These are phyloP conservation scores for Xiphorhynchus elegans DNA, from an alignment of 2,113 vertebrate species.

Conservation along the genomic window DNA sequence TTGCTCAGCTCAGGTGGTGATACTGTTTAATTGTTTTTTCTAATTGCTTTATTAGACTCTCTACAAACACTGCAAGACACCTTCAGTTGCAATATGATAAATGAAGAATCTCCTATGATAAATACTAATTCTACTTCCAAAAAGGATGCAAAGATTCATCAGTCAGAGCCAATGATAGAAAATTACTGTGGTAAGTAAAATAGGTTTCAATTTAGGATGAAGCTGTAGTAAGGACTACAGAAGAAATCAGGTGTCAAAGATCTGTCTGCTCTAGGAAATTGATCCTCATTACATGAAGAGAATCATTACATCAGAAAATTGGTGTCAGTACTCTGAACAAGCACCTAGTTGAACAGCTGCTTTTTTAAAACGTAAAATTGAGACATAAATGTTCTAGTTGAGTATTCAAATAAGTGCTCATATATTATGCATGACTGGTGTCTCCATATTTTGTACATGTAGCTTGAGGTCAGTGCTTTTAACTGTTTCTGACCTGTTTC, in stretches of 20 bases:
- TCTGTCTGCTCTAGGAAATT: background rate
- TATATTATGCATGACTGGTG: background rate
- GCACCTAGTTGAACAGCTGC: background rate
- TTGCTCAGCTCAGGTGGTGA: background rate
- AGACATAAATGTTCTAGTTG: background rate
- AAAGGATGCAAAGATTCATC: background rate
- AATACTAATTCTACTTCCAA: background rate
- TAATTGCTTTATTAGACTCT: background rate
- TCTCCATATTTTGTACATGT: rapidly evolving
- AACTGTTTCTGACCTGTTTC: background rate
- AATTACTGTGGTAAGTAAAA: slow-evolving; percentile 18
- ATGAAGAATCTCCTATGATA: background rate
- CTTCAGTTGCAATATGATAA: slow-evolving; percentile 1
- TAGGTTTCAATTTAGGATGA: background rate
- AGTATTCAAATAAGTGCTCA: background rate
- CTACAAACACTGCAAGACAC: background rate
- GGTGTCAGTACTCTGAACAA: background rate
- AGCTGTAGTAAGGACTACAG: background rate
- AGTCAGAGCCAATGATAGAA: background rate
- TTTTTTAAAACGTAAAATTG: background rate
- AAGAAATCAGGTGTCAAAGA: background rate
- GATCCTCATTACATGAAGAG: background rate
- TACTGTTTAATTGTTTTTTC: background rate
- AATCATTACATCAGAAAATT: background rate
- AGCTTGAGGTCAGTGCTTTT: background rate